Base-by-base conservation (phyloP, 2,113 vertebrate species). In the Oryzias celebensis region DNA sequence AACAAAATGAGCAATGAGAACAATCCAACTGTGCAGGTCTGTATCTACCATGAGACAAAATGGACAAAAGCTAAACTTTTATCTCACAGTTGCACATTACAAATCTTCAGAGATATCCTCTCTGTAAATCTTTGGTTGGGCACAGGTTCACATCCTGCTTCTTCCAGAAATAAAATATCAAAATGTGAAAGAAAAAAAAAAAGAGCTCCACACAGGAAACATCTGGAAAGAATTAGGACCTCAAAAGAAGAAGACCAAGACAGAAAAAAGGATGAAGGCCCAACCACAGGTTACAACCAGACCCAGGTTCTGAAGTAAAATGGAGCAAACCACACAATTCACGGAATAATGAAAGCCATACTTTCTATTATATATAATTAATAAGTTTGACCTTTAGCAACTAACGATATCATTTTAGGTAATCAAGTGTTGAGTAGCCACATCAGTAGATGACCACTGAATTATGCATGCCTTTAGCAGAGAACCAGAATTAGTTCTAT, bases 171-270 rank as follows among this genome's bases (percentile, higher is more conserved):
- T 64, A 72, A 63, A 82, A 61, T 36, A 52, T 47, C 26, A 16
- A 56, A 71, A 54, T 64, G 60, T 54, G 47, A 0, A n/a, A 68
- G 55, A 41, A 1, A 12, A 22, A 58, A 50, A 56, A 62, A 46
- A 51, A 59, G 59, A 65, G 47, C 85, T 42, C 90, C 78, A 90
- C 84, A 91, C 91, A 91, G 90, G 89, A 92, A 93, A 93, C 90
- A 93, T 93, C 91, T 92, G 91, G 91, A 80, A 91, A 79, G 66
- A 85, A 91, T 91, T 87, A 90, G 73, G 78, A 56, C 22, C 50
- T 70, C 69, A 76, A 74, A 71, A 66, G 65, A 52, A 81, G 74
- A 77, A 17, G 68, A 76, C 28, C 14, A 75, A 46, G 8, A 43
- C 5, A n/a, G 3, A 52, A 52, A 26, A 52, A 18, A 51, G 31